These are phyloP conservation scores for Nestor notabilis DNA, from an alignment of 2,113 vertebrate species.

Conservation along the genomic window DNA sequence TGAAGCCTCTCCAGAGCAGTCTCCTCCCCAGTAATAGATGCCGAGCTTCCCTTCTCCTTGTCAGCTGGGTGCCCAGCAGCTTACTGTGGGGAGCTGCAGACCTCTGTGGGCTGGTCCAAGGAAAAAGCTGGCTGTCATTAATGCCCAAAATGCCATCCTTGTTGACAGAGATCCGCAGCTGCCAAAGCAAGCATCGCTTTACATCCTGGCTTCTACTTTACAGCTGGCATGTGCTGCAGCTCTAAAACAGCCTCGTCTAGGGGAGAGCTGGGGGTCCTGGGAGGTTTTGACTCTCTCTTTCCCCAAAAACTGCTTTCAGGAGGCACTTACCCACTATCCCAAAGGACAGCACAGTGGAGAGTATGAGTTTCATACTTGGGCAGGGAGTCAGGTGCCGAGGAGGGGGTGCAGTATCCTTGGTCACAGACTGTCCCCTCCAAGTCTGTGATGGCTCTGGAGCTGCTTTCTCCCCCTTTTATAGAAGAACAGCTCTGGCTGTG, in stretches of 20 bases:
- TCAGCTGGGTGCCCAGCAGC: neutral
- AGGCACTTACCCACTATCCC: conserved; percentile 66
- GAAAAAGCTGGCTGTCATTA: neutral
- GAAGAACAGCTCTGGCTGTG: conserved; percentile 31
- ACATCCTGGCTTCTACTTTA: neutral
- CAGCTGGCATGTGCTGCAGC: accelerated
- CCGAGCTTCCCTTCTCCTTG: neutral
- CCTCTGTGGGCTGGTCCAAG: neutral
- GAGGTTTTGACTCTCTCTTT: neutral
- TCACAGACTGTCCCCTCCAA: conserved; percentile 59
- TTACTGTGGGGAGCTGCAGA: neutral
- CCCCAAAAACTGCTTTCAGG: neutral
- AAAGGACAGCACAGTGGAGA: conserved; percentile 33
- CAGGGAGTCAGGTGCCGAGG: neutral
- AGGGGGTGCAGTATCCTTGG: conserved; percentile 9
- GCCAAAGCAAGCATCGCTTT: neutral
- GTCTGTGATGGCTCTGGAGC: conserved; percentile 51
- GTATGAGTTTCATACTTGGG: conserved; percentile 10
- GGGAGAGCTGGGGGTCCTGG: neutral
- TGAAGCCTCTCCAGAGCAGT: accelerated
- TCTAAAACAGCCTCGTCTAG: neutral
- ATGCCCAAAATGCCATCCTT: neutral
- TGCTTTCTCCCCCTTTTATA: conserved; percentile 62
- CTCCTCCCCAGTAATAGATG: accelerated
- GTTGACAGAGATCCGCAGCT: neutral